Base-by-base conservation (phyloP, 2,797 vertebrate genomes). In the Enteromius fasciolatus region DNA sequence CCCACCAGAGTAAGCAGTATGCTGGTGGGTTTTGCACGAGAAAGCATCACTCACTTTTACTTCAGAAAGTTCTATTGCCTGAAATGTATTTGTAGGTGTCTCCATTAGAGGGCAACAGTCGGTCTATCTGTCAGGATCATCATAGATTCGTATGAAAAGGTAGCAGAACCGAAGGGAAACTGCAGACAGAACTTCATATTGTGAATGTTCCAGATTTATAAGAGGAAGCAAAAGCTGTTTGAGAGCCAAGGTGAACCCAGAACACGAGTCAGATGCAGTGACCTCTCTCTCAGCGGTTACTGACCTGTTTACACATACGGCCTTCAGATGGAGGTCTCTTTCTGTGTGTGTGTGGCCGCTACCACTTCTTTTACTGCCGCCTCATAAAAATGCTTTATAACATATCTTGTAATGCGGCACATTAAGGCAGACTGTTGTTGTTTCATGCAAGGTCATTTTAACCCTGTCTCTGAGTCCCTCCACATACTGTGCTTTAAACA, bases 301-400 rank as follows among this genome's bases (percentile, higher is more conserved):
- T 90, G 89, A 90, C 87, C 84, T 70, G 69, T 76, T 82, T 75
- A 72, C 82, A 82, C 44, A 81, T 36, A 52, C 33, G 33, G 82
- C 81, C 86, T 80, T 84, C 75, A 90, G 90, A 91, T 88, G 88
- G 88, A 86, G n/a, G 25, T 23, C n/a, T 57, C 20, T 57, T 4
- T 18, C 8, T 88, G 90, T 89, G 36, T 23, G 57, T 74, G 83
- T 87, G 87, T 76, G 76, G 83, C 86, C 86, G 89, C 89, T 89
- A 86, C 90, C 79, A 54, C 86, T 81, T 81, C 91, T 36, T 95
- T 95, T 94, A 95, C 90, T 88, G 86, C 91, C 89, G 85, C 87
- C 89, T 84, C 92, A 94, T 94, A 94, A 95, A 95, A 93, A 90
- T 94, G 92, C 93, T 95, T 95, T 94, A 95, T 94, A 92, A 92